Evolutionary conservation across 2,888 invertebrate genomes (phyloP).

Genomic region (Branchellion lobata): DNA sequence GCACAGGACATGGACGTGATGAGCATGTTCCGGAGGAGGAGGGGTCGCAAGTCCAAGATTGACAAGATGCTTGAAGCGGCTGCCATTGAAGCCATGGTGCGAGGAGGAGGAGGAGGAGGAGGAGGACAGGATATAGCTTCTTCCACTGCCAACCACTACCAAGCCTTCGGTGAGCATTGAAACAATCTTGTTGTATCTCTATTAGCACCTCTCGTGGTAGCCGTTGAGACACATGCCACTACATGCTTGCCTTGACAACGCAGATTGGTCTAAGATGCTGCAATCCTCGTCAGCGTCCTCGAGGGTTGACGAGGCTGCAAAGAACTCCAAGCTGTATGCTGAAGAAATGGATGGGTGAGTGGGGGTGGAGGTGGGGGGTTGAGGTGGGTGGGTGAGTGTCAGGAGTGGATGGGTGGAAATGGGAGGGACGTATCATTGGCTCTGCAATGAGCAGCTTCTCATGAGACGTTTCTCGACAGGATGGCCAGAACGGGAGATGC

Average conservation of each 20-base stretch:
- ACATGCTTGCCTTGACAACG: too few species aligned
- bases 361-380: too few species aligned
- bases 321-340: not conserved
- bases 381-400: too few species aligned
- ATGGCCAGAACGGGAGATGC: too few species aligned
- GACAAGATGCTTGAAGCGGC: slow-evolving; percentile 59
- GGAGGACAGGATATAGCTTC: not conserved
- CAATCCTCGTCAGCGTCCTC: not conserved
- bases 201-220: too few species aligned
- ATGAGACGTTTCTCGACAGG: too few species aligned
- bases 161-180: not conserved
- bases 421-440: too few species aligned
- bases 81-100: slow-evolving; percentile 52
- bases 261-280: slow-evolving; percentile 4
- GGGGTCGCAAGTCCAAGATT: slow-evolving; percentile 59
- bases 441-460: too few species aligned
- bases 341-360: not conserved
- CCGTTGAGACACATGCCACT: too few species aligned
- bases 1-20: slow-evolving; percentile 46
- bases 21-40: slow-evolving; percentile 50
- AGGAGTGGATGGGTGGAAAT: too few species aligned
- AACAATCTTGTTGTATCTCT: not conserved
- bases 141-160: not conserved
- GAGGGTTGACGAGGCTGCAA: too few species aligned
- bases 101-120: slow-evolving; percentile 15